phyloP scores from a whole-genome alignment of 2,113 vertebrate species.

The Anthoscopus minutus region DNA sequence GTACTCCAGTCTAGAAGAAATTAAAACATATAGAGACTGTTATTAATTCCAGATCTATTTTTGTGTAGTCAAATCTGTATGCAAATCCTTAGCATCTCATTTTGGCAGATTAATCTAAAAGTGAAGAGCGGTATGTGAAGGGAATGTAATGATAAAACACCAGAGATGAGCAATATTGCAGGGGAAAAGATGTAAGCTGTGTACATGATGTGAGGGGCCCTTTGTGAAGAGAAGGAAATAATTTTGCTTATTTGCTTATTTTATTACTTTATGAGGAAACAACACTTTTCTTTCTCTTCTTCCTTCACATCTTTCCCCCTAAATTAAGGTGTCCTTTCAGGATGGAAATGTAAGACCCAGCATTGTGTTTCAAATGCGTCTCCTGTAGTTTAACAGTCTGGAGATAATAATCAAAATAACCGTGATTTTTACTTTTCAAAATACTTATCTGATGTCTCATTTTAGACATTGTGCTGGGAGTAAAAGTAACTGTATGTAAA shows the following conservation, averaged over 20 bases:
- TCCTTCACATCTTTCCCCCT: neutral
- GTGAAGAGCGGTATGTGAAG: constrained; percentile 71
- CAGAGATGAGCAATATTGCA: constrained; percentile 55
- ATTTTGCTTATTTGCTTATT: constrained; percentile 53
- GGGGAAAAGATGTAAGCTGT: constrained; percentile 16
- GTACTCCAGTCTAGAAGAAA: constrained; percentile 81
- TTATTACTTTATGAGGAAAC: constrained; percentile 12
- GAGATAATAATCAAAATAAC: constrained; percentile 27
- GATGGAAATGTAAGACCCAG: neutral
- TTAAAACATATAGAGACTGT: constrained; percentile 85
- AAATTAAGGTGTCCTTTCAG: neutral
- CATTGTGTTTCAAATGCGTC: neutral
- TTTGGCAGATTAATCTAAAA: constrained; percentile 80
- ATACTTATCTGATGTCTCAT: neutral
- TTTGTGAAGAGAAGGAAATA: constrained; percentile 31
- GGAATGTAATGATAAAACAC: constrained; percentile 70
- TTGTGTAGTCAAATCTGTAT: constrained; percentile 87
- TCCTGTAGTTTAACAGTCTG: constrained; percentile 11
- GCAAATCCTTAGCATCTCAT: constrained; percentile 85
- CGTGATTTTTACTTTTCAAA: constrained; percentile 30
- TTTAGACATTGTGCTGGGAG: neutral
- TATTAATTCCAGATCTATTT: constrained; percentile 86
- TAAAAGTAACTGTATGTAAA: constrained; percentile 2
- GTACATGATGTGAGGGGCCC: constrained; percentile 23
- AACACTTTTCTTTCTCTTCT: neutral